These are phyloP conservation scores for Drosophila fulvimacula DNA, from an alignment of 2,888 invertebrate species.

Conservation along the genomic window DNA sequence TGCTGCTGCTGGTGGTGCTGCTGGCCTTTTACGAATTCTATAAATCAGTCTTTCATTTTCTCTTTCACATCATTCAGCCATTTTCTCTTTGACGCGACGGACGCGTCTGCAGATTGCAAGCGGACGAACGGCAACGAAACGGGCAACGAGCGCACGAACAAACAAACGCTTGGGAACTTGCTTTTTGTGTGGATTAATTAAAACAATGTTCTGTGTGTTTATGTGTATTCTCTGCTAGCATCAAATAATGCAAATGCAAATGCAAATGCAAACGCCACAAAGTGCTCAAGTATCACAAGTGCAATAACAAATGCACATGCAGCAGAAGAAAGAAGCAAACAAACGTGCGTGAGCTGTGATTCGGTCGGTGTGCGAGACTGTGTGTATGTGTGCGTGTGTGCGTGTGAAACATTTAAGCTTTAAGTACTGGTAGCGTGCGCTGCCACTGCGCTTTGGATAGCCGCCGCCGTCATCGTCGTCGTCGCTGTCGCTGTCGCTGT, in stretches of 20 bases:
- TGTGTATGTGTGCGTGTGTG: constrained; percentile 30
- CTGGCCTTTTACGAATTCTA: constrained; percentile 58
- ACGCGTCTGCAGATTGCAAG: constrained; percentile 75
- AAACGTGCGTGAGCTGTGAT: constrained; percentile 62
- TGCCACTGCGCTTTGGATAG: constrained; percentile 61
- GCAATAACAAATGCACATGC: constrained; percentile 50
- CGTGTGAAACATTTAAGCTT: constrained; percentile 73
- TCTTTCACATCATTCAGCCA: constrained; percentile 71
- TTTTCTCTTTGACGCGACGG: constrained; percentile 84
- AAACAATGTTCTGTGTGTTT: constrained; percentile 50
- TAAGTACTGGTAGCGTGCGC: constrained; percentile 51
- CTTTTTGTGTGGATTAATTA: constrained; percentile 59
- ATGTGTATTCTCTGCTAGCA: constrained; percentile 31
- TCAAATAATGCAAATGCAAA: constrained; percentile 36
- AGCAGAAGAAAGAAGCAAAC: constrained; percentile 41
- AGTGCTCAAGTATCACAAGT: constrained; percentile 40
- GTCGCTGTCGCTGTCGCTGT: constrained; percentile 17
- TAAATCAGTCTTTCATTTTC: constrained; percentile 64
- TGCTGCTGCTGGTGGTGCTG: constrained; percentile 21
- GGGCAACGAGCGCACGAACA: constrained; percentile 57
- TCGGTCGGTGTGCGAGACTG: constrained; percentile 19
- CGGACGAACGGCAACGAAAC: constrained; percentile 59
- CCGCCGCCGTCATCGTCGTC: constrained; percentile 15
- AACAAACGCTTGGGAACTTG: constrained; percentile 62
- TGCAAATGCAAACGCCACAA: constrained; percentile 41